Base-by-base conservation (phyloP, 2,888 invertebrate species). In the Notocelia uddmanniana region DNA sequence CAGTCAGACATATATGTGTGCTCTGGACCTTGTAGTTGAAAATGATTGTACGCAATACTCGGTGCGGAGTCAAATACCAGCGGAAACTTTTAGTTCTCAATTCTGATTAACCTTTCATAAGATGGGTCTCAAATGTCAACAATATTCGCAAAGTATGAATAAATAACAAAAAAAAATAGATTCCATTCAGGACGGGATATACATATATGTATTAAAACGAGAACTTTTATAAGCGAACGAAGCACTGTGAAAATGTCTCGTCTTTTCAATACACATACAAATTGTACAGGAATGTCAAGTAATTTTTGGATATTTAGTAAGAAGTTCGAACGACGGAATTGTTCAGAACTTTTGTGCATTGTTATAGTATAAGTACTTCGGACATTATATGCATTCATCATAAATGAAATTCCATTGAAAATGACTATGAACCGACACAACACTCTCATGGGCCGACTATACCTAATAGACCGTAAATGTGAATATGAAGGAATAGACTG, bases 1-100 rank as follows among this genome's bases (percentile, higher is more conserved):
- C 57, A 64, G 64, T 63, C 64, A 48, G 58, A 60, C n/a, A n/a
- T 55, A 48, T 55, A 54, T 48, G 34, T 37, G 45, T 41, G 34
- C 26, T 57, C 41, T 45, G 23, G 37, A 50, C 54, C 63, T 52
- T 63, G 21, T 54, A 21, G 52, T 19, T 37, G 18, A 52, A 31
- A 37, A 64, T 23, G 5, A 37, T 21, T 34, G 52, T 23, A 54
- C 18, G 23, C 41, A 10, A 50, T 18, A 18, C 2, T 18, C 34
- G 34, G 34, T 10, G 9, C 34, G 10, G 18, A 57, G 57, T 57
- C 18, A 57, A 31, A 11, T 57, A n/a, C 11, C 50, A 18, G 18
- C 3, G n/a, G 45, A n/a, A n/a, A 45, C n/a, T n/a, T n/a, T 13
- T n/a, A n/a, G n/a, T n/a, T n/a, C n/a, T 31, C 31, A 31, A 6